Evolutionary conservation across 1,140 invertebrate species (phyloP), one percentile per base, ranked within the genome.

Genomic region (Cherax destructor): DNA sequence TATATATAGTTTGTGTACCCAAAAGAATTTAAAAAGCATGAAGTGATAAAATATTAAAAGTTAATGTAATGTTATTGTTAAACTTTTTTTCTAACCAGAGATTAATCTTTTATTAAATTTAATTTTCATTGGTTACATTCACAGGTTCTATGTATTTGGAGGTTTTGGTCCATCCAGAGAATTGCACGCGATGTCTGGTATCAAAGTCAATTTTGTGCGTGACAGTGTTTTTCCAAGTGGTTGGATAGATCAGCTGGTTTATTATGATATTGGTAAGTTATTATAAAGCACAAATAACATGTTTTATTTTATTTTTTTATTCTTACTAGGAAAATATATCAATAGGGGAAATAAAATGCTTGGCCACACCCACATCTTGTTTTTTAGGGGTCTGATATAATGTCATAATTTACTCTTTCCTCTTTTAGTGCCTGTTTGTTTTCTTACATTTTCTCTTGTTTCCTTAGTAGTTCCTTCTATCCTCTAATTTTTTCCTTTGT

Each of bases 211-310:
- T 21, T 91, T 91, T 56, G 89, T 91, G 18, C 56, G 61, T 21
- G 89, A 91, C 56, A 52, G 69, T 61, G 30, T 78, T 18, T 85
- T 78, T 41, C 65, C 24, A 30, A 78, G 89, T 59, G 89, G 89
- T 41, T 91, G 89, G 89, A 86, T 80, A 65, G 89, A 91, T 80
- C 89, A 91, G 69, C 76, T 91, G 74, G 89, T 86, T 16, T 91
- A 91, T 80, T 91, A 91, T 86, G 83, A 91, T 41, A 91, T 91
- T 72, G 89, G 89, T 85, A 91, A 84, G 50, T 18, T 41, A 50
- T 86, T 59, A 59, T 59, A 2, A 41, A 1, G 30, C 30, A 41
- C 30, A 41, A 1, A 41, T 41, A 41, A 41, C 30, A 41, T 41
- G 30, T 41, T 41, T 41, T 41, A 41, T 41, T 41, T 41, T 41